Conservation (phyloP, 2,888 invertebrate species). For the Latrodectus elegans region DNA sequence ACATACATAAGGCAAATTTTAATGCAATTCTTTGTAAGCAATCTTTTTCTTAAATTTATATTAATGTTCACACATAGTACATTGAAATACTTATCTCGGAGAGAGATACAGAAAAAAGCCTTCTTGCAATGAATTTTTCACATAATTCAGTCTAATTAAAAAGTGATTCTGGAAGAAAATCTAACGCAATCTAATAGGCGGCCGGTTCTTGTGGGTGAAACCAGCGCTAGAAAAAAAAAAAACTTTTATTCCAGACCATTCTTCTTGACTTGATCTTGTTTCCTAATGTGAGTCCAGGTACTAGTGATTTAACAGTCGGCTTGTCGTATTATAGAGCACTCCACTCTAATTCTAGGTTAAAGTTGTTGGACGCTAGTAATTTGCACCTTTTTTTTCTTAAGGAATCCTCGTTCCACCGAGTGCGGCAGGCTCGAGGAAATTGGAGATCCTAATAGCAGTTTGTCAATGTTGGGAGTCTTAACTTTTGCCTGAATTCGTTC, state of each 20-base stretch:
- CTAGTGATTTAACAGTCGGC: constrained; percentile 21
- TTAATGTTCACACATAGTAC: too few species aligned
- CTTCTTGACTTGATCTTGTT: constrained; percentile 12
- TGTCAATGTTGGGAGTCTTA: too few species aligned
- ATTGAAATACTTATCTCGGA: too few species aligned
- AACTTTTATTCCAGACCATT: background rate
- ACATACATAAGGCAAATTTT: too few species aligned
- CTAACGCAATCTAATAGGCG: background rate
- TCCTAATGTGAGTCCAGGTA: constrained; percentile 13
- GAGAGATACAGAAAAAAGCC: background rate
- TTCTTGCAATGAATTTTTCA: background rate
- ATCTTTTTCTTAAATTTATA: too few species aligned
- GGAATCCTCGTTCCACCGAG: background rate
- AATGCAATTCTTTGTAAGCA: too few species aligned
- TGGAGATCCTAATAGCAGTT: too few species aligned
- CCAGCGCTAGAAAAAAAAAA: constrained; percentile 1
- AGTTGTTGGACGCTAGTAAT: constrained; percentile 4
- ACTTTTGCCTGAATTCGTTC: too few species aligned
- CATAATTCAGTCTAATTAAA: background rate
- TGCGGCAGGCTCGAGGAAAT: too few species aligned
- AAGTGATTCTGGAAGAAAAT: background rate
- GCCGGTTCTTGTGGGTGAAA: background rate
- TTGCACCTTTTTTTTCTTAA: constrained; percentile 15
- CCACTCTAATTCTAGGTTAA: constrained; percentile 27
- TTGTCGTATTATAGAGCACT: constrained; percentile 15